Evolutionary conservation across 1,140 invertebrate species (phyloP).

Genomic region (Yoshiicerus persimilis): DNA sequence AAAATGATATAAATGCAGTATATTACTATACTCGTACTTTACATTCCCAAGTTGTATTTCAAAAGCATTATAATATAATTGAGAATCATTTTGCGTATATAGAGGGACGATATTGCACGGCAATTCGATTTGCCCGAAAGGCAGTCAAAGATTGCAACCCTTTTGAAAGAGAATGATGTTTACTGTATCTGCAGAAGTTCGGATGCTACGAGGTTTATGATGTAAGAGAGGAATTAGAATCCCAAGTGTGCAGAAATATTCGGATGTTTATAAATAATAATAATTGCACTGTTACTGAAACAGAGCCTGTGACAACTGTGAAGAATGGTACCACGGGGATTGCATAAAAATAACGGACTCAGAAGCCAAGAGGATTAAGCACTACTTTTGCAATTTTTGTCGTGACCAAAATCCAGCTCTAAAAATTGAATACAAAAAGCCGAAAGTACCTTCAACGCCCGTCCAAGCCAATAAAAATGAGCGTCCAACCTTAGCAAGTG

Average conservation of each 20-base stretch:
- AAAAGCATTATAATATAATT: too few species aligned
- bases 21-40: too few species aligned
- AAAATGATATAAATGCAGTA: too few species aligned
- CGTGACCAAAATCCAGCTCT: conserved; percentile 77
- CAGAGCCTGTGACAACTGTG: conserved; percentile 92
- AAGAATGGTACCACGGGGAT: conserved; percentile 98
- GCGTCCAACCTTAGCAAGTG: background rate
- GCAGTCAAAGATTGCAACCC: conserved; percentile 85
- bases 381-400: conserved; percentile 87
- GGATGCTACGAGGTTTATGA: conserved; percentile 94
- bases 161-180: conserved; percentile 71
- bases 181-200: conserved; percentile 94
- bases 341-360: conserved; percentile 93
- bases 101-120: conserved; percentile 81
- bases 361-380: conserved; percentile 88
- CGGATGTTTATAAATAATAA: too few species aligned
- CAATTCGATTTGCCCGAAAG: conserved; percentile 86
- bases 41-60: too few species aligned
- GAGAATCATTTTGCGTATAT: background rate
- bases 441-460: background rate
- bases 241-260: too few species aligned
- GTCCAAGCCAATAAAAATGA: background rate
- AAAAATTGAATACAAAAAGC: conserved; percentile 71
- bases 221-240: conserved; percentile 75
- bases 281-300: conserved; percentile 47